phyloP scores from a whole-genome alignment of 2,113 vertebrate species.

The Caranx melampygus region DNA sequence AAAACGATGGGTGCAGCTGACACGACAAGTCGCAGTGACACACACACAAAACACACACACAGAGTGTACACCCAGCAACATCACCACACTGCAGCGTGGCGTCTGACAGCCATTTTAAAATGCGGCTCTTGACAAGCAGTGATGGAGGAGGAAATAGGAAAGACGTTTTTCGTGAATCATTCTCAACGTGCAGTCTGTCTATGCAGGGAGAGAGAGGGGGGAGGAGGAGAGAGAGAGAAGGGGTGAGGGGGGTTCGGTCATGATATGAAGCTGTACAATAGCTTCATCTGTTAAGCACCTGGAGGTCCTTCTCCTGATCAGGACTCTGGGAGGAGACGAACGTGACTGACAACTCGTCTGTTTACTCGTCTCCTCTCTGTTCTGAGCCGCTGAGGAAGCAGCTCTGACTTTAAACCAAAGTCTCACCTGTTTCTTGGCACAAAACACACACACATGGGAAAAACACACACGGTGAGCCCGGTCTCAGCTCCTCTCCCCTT shows the following conservation, averaged over 20 bases:
- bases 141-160: slow-evolving; percentile 33
- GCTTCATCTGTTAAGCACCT: slow-evolving; percentile 55
- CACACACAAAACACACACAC: neutral
- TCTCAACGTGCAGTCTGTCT: slow-evolving; percentile 12
- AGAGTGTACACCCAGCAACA: slow-evolving; percentile 10
- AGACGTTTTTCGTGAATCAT: slow-evolving; percentile 37
- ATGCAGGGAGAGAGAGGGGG: slow-evolving; percentile 6
- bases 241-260: neutral
- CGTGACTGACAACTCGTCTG: slow-evolving; percentile 44
- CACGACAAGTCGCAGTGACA: slow-evolving; percentile 49
- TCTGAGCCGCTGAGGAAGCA: slow-evolving; percentile 21
- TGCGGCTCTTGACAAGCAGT: slow-evolving; percentile 16
- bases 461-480: slow-evolving; percentile 32
- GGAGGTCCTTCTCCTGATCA: slow-evolving; percentile 54
- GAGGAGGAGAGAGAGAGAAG: neutral
- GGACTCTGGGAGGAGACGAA: slow-evolving; percentile 24
- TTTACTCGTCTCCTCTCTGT: slow-evolving; percentile 51
- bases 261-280: slow-evolving; percentile 50
- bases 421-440: slow-evolving; percentile 47
- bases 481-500: slow-evolving; percentile 20
- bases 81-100: slow-evolving; percentile 26
- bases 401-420: slow-evolving; percentile 2
- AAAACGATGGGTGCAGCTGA: slow-evolving; percentile 48
- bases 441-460: slow-evolving; percentile 47
- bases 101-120: slow-evolving; percentile 60